Evolutionary conservation across 2,113 vertebrate species (phyloP), one percentile per base, ranked within the genome.

Genomic region (Fulica atra): DNA sequence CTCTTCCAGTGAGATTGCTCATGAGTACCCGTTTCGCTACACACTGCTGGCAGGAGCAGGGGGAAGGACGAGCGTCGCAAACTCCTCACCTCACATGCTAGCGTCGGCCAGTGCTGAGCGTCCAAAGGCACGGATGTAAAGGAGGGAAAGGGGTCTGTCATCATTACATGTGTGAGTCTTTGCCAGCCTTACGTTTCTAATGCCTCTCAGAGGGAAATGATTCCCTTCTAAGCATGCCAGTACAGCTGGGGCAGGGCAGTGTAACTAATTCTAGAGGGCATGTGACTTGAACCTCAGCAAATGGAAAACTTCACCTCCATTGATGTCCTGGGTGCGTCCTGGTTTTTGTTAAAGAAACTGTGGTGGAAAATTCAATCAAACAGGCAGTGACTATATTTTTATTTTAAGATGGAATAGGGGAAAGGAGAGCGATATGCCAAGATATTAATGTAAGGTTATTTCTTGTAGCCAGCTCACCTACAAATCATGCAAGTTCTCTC

Each of bases 121-220:
- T 29, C 79, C 36, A 29, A 54, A 64, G 28, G 56, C 11, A 7
- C 4, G 61, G 38, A 61, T 26, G 9, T 13, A 44, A 46, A 78
- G 40, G 64, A 93, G 46, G 83, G 28, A 70, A 92, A 51, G 19
- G 23, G 7, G 15, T 18, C 15, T 77, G 23, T 35, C 63, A 51
- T 26, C 59, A 33, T 51, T 65, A 33, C 33, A 46, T 17, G 11
- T 15, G 18, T 44, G 53, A 68, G 17, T 51, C 36, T 60, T 54
- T 60, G 48, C 60, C 80, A 92, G 20, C 12, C 31, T 68, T 16
- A 7, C 9, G 23, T 81, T 95, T 65, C 35, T 53, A 5, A 24
- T 0, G 0, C 4, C 51, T 84, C 29, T 81, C 48, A 33, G 25
- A 73, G 68, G 46, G 26, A 79, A 84, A 88, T 0, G 0, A 57